Evolutionary conservation across 2,113 vertebrate species (phyloP).

Genomic region (Carlito syrichta): DNA sequence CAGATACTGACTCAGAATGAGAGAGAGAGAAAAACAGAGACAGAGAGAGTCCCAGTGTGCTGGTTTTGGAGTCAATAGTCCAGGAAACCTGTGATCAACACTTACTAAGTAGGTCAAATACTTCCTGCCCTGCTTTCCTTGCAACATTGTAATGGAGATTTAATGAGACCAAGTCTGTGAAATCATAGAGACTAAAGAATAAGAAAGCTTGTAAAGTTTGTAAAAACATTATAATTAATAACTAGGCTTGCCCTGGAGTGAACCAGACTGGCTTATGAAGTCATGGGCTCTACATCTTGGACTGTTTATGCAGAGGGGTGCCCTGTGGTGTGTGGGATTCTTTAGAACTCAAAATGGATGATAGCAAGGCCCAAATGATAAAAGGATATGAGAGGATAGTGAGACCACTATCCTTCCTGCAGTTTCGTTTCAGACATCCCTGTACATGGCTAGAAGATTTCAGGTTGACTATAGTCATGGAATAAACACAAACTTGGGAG

Average conservation of each 20-base stretch:
- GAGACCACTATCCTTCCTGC: too few relatives aligned
- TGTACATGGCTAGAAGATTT: background rate
- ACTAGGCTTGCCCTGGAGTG: background rate
- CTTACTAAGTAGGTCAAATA: background rate
- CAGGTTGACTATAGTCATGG: background rate
- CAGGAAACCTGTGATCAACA: background rate
- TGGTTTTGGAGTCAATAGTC: background rate
- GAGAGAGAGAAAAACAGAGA: background rate
- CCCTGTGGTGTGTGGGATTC: background rate
- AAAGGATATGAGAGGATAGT: background rate
- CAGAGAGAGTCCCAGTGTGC: fast-evolving
- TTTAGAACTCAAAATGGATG: background rate
- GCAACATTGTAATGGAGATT: background rate
- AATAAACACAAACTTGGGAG: background rate
- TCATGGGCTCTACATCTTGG: background rate
- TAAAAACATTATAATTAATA: background rate
- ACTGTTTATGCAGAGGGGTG: background rate
- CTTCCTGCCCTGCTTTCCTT: background rate
- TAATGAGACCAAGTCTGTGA: background rate
- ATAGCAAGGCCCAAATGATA: background rate
- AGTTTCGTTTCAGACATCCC: background rate
- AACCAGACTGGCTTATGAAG: background rate
- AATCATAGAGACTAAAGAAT: background rate
- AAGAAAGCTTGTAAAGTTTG: background rate
- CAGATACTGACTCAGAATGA: background rate